phyloP scores from a whole-genome alignment of 2,888 invertebrate genomes.

The Aleiodes testaceus region DNA sequence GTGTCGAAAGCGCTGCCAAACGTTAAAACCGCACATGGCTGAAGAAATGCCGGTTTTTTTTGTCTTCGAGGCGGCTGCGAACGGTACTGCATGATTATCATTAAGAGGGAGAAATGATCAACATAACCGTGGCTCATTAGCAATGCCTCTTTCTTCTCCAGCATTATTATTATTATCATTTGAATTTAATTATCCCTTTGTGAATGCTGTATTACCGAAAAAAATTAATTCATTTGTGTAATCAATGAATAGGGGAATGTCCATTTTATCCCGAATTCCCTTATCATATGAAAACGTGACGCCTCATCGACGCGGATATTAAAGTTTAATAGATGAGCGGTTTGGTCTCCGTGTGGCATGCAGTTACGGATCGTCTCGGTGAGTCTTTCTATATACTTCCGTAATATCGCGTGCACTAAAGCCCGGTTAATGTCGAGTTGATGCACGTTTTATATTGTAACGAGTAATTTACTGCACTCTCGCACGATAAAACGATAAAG shows the following conservation, averaged over 20 bases:
- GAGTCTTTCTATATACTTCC: constrained; percentile 32
- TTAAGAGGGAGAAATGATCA: constrained; percentile 8
- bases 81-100: constrained; percentile 19
- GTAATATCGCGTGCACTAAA: constrained; percentile 46
- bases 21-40: constrained; percentile 19
- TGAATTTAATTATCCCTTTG: too few relatives aligned
- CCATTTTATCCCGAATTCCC: too few relatives aligned
- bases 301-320: constrained; percentile 31
- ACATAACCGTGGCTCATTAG: constrained; percentile 22
- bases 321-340: constrained; percentile 32
- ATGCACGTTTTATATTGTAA: constrained; percentile 52
- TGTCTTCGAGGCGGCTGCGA: constrained; percentile 12
- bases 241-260: constrained; percentile 14
- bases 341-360: constrained; percentile 28
- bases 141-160: neutral
- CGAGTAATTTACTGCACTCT: constrained; percentile 50
- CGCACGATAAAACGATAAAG: constrained; percentile 37
- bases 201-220: neutral
- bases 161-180: neutral
- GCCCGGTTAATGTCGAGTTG: constrained; percentile 49
- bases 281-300: constrained; percentile 33
- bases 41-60: neutral
- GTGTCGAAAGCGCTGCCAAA: constrained; percentile 21
- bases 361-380: constrained; percentile 29
- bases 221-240: constrained; percentile 1